Conservation (phyloP, 2,888 invertebrate genomes). For the Opisthograptis luteolata region DNA sequence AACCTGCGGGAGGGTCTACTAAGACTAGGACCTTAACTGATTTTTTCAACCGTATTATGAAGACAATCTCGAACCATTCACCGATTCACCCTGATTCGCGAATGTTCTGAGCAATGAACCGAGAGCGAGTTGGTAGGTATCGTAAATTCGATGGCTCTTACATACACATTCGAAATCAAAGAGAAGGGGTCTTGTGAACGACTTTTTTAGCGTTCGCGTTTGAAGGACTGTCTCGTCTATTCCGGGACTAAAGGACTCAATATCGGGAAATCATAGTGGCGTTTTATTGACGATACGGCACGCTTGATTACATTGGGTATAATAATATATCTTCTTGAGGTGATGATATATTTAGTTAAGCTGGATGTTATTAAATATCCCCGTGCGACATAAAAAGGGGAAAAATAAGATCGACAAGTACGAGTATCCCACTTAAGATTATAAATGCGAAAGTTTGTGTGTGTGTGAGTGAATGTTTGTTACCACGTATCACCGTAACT, state of each 20-base stretch:
- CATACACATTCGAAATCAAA: slow-evolving; percentile 34
- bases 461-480: no score
- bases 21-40: slow-evolving; percentile 5
- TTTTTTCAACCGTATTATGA: slow-evolving; percentile 37
- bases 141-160: slow-evolving; percentile 33
- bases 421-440: no score
- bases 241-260: slow-evolving; percentile 11
- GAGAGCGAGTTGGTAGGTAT: slow-evolving; percentile 32
- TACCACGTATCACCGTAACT: no score
- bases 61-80: slow-evolving; percentile 33
- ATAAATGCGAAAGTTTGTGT: no score
- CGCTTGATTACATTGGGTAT: neutral
- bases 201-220: slow-evolving; percentile 28
- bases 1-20: neutral
- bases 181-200: slow-evolving; percentile 27
- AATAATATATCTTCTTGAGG: no score
- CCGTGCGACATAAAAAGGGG: no score
- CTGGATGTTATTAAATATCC: no score
- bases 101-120: slow-evolving; percentile 28
- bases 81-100: slow-evolving; percentile 23
- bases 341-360: no score
- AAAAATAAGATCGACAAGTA: no score
- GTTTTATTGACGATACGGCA: slow-evolving; percentile 1
- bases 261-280: slow-evolving; percentile 12
- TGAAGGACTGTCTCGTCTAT: slow-evolving; percentile 22